Evolutionary conservation across 2,113 vertebrate species (phyloP).

Genomic region (Arothron firmamentum): DNA sequence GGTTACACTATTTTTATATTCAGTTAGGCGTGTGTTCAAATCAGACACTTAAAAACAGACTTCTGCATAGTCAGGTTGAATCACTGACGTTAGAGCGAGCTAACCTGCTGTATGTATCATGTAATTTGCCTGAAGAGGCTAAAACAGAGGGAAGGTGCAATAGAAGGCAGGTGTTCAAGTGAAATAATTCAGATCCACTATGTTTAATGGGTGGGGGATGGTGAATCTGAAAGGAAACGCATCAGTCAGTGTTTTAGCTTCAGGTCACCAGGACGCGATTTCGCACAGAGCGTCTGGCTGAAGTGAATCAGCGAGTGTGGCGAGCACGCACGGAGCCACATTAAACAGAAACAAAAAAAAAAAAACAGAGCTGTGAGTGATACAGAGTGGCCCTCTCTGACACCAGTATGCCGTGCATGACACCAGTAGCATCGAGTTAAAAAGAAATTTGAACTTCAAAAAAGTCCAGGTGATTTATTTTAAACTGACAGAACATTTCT

Average conservation of each 20-base stretch:
- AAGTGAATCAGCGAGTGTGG: constrained; percentile 22
- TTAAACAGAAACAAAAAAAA: constrained; percentile 30
- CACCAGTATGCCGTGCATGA: constrained; percentile 77
- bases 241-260: constrained; percentile 31
- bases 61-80: constrained; percentile 6
- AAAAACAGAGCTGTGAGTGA: constrained; percentile 56
- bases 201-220: constrained; percentile 34
- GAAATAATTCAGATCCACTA: constrained; percentile 26
- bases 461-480: constrained; percentile 62
- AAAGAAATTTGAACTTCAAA: constrained; percentile 82
- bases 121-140: constrained; percentile 43
- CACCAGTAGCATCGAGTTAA: constrained; percentile 53
- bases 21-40: neutral
- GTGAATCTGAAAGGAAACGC: constrained; percentile 27
- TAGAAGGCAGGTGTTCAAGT: constrained; percentile 52
- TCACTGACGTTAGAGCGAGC: constrained; percentile 23
- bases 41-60: too few species aligned
- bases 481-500: constrained; percentile 79
- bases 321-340: constrained; percentile 31
- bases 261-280: constrained; percentile 41
- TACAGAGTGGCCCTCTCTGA: too few species aligned
- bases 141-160: constrained; percentile 54
- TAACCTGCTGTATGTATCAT: constrained; percentile 36
- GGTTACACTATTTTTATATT: constrained; percentile 39
- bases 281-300: constrained; percentile 58